A percentile compares a stretch with the other conserved stretches of the same genome.
Evolutionary conservation across 2,797 vertebrate genomes (phyloP).

Genomic region (Peromyscus eremicus): DNA sequence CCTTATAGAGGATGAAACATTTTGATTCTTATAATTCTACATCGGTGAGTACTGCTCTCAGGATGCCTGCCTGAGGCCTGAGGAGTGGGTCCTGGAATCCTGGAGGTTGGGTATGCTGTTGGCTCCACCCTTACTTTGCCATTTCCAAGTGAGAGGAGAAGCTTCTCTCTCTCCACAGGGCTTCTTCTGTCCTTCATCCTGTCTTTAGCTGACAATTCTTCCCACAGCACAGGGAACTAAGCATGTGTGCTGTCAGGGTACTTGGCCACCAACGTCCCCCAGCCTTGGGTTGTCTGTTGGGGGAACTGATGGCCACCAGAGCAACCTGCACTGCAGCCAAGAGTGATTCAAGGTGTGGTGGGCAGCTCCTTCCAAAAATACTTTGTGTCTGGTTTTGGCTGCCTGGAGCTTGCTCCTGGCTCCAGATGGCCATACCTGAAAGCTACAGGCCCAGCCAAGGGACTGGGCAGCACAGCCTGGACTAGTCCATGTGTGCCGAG

Average conservation of each 20-base stretch:
- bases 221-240: background rate
- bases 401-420: background rate
- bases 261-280: fast-evolving
- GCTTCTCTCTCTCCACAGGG: background rate
- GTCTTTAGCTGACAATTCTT: background rate
- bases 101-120: fast-evolving
- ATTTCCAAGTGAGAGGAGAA: background rate
- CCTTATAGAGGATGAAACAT: background rate
- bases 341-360: background rate
- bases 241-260: background rate
- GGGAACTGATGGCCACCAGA: background rate
- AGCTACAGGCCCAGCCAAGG: background rate
- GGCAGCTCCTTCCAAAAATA: background rate
- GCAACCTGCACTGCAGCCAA: background rate
- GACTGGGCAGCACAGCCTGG: fast-evolving
- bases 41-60: fast-evolving
- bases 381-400: fast-evolving
- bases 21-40: background rate
- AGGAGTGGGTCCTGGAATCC: fast-evolving
- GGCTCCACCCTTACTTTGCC: background rate
- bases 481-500: fast-evolving
- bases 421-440: background rate
- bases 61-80: fast-evolving
- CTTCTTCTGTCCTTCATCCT: background rate
- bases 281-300: background rate